Conservation (phyloP, 2,888 invertebrate species). For the Aspidiotus rigidus region DNA sequence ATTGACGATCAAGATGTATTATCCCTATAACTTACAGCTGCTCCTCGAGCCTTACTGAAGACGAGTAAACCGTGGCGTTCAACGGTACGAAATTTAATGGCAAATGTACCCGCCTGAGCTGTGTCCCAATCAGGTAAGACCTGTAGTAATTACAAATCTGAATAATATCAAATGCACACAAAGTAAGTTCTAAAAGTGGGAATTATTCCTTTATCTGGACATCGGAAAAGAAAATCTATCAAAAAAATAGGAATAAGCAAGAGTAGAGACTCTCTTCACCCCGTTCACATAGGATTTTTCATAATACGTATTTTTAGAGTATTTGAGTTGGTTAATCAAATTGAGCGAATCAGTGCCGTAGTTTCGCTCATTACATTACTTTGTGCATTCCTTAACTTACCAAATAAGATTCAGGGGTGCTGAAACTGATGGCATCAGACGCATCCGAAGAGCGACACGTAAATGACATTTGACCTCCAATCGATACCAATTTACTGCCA, state of each 20-base stretch:
- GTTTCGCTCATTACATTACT: no score
- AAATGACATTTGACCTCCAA: slow-evolving; percentile 76
- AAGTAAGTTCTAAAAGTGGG: not conserved
- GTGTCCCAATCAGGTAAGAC: slow-evolving; percentile 86
- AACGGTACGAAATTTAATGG: slow-evolving; percentile 89
- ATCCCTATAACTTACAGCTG: slow-evolving; percentile 1
- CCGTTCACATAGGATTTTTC: no score
- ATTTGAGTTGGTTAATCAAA: no score
- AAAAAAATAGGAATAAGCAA: no score
- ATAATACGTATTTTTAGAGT: no score
- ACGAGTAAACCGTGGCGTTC: slow-evolving; percentile 90
- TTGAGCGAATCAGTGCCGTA: no score
- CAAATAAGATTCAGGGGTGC: slow-evolving; percentile 82
- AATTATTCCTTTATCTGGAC: no score
- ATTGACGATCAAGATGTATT: not conserved
- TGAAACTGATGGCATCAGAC: slow-evolving; percentile 84
- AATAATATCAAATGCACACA: slow-evolving; percentile 34
- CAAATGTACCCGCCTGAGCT: slow-evolving; percentile 76
- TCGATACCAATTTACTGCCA: slow-evolving; percentile 69
- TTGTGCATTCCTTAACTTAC: slow-evolving; percentile 48
- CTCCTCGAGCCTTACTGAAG: slow-evolving; percentile 66
- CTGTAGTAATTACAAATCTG: slow-evolving; percentile 46
- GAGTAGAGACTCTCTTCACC: no score
- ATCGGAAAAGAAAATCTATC: no score
- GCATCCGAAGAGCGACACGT: slow-evolving; percentile 76